Evolutionary conservation across 2,797 vertebrate species (phyloP).

Genomic region (Pterois miles): DNA sequence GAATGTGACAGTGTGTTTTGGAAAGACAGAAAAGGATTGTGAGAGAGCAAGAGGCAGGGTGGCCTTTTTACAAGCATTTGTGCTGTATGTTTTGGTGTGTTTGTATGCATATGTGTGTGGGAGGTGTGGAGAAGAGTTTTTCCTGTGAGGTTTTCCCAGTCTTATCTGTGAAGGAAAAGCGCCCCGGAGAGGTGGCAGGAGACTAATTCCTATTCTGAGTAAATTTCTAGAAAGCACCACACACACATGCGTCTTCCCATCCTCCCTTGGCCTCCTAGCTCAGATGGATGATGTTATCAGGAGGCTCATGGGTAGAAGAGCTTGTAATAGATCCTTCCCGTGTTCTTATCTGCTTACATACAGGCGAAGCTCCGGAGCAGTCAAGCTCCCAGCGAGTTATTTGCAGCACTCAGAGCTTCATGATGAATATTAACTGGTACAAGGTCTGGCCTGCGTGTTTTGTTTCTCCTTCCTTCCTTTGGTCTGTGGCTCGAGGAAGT

Average conservation of each 20-base stretch:
- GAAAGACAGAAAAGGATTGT: constrained; percentile 11
- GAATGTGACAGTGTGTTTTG: constrained; percentile 49
- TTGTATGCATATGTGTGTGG: background rate
- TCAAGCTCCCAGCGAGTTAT: constrained; percentile 32
- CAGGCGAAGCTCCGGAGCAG: constrained; percentile 26
- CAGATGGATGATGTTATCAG: constrained; percentile 71
- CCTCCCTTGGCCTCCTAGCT: constrained; percentile 36
- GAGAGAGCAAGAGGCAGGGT: background rate
- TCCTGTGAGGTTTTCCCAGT: constrained; percentile 55
- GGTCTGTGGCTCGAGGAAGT: constrained; percentile 41
- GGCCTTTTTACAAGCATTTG: constrained; percentile 23
- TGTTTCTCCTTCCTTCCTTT: constrained; percentile 36
- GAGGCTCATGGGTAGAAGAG: constrained; percentile 43
- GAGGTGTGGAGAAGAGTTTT: constrained; percentile 26
- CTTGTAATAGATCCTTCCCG: constrained; percentile 58
- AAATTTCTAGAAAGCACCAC: constrained; percentile 49
- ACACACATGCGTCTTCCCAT: constrained; percentile 5
- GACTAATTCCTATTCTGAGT: constrained; percentile 50
- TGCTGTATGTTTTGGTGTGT: background rate
- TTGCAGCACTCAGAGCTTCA: constrained; percentile 44
- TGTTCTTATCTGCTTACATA: constrained; percentile 61
- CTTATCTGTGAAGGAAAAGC: constrained; percentile 53
- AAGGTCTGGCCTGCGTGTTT: constrained; percentile 19
- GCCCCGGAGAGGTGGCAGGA: constrained; percentile 46
- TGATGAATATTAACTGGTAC: constrained; percentile 68